A percentile compares a stretch with the other conserved stretches of the same genome.
Conservation (phyloP, 2,113 vertebrate species). For the Epinephelus lanceolatus region DNA sequence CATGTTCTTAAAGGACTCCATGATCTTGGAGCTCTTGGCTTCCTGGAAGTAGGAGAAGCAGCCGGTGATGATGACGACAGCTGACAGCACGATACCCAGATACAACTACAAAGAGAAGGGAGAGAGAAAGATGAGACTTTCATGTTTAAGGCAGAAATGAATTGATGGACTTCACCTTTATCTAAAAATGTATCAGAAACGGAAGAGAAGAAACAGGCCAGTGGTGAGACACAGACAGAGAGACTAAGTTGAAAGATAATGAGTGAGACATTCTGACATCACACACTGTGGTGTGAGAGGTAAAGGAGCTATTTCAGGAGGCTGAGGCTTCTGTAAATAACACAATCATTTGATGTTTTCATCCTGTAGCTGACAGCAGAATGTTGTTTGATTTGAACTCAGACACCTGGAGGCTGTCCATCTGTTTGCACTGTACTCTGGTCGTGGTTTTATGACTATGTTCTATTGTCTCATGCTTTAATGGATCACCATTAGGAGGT, state of each 20-base stretch:
- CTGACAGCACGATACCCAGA: conserved; percentile 91
- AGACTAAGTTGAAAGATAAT: neutral
- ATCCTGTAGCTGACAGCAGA: conserved; percentile 7
- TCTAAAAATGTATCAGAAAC: conserved; percentile 35
- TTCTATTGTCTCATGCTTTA: neutral
- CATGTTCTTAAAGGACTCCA: conserved; percentile 98
- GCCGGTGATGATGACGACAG: conserved; percentile 93
- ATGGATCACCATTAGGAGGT: neutral
- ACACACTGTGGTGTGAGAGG: neutral
- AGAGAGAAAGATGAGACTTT: neutral
- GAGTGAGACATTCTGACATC: neutral
- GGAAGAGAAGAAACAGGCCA: neutral
- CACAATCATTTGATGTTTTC: neutral
- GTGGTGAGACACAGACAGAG: neutral
- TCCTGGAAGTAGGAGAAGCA: conserved; percentile 97
- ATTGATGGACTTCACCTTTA: conserved; percentile 1
- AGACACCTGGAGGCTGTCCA: neutral
- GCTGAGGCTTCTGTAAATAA: conserved; percentile 17
- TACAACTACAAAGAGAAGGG: conserved; percentile 82
- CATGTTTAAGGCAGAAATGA: conserved; percentile 1
- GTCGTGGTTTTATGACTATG: conserved; percentile 4
- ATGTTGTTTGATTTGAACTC: conserved; percentile 12
- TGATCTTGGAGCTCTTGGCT: conserved; percentile 95
- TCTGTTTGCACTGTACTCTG: conserved; percentile 16
- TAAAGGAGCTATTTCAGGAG: conserved; percentile 35